Conservation (phyloP, 2,797 vertebrate genomes). For the Mormyrus hasselquistii region DNA sequence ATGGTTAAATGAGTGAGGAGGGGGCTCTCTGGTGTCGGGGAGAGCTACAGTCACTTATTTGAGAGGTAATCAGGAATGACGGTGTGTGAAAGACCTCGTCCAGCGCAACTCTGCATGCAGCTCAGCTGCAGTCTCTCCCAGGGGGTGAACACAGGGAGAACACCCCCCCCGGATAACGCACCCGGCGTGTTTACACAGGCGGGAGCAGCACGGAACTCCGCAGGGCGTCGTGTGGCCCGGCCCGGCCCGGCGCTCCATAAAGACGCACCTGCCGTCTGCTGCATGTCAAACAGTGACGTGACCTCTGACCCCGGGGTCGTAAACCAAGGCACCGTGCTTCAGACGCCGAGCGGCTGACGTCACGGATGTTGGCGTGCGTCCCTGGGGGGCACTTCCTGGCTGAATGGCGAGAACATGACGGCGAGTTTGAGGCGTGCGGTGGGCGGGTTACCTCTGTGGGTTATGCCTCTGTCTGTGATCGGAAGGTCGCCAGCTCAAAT, state of each 20-base stretch:
- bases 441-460: background rate
- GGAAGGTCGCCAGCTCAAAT: background rate
- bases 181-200: constrained; percentile 59
- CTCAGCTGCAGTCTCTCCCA: constrained; percentile 65
- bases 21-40: background rate
- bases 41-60: background rate
- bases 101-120: background rate
- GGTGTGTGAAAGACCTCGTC: background rate
- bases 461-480: background rate
- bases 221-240: constrained; percentile 27
- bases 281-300: constrained; percentile 34
- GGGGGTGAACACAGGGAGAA: constrained; percentile 48
- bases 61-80: background rate
- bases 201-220: constrained; percentile 66
- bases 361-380: background rate
- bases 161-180: constrained; percentile 53
- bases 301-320: background rate
- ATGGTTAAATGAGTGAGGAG: background rate
- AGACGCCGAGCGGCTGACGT: background rate
- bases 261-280: constrained; percentile 47
- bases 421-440: background rate
- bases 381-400: background rate
- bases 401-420: background rate
- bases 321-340: background rate
- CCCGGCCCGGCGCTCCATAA: constrained; percentile 28